Evolutionary conservation across 1,140 invertebrate species (phyloP), one percentile per base, ranked within the genome.

Genomic region (Drosophila nannoptera): DNA sequence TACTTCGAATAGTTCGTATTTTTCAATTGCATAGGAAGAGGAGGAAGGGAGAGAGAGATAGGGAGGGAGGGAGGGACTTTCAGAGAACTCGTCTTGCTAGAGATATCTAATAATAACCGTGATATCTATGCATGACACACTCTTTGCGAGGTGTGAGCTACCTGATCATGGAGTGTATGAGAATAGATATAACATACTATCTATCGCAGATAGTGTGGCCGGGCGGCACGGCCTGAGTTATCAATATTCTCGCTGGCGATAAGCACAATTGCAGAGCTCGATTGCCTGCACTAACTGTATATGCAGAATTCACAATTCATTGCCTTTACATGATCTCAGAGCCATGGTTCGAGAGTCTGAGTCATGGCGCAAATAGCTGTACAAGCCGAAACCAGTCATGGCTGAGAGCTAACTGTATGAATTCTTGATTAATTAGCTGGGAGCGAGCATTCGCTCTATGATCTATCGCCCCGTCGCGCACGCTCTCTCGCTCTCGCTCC

Each of bases 351-450:
- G 50, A 55, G 32, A 16, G 22, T 35, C 50, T 69, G 66, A 69
- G 49, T 69, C 66, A 69, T 43, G n/a, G 12, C n/a, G 40, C 9
- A 11, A 9, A 31, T 63, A 69, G 50, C 50, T 62, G 66, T 63
- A 65, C 7, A 62, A 49, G 38, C 62, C 46, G 38, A 62, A 49
- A 48, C 62, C 46, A 48, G 62, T 65, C 54, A 59, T 31, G 63
- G 36, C 36, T 50, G 55, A 65, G 48, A 66, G 54, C 53, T 56
- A 63, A 63, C 43, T 42, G 43, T 36, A 33, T 33, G 48, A 43
- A 50, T 56, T 61, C 67, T 78, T 69, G 75, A 82, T 84, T 82
- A 82, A 82, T 84, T 84, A 82, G 78, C 72, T 82, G 80, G 75
- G 78, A 82, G 78, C 69, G 46, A 22, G 66, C 55, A 53, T 53